Percentiles rank a stretch among this genome's conserved stretches.
These are phyloP conservation scores for Protophormia terraenovae DNA, from an alignment of 2,888 invertebrate species.

Conservation along the genomic window DNA sequence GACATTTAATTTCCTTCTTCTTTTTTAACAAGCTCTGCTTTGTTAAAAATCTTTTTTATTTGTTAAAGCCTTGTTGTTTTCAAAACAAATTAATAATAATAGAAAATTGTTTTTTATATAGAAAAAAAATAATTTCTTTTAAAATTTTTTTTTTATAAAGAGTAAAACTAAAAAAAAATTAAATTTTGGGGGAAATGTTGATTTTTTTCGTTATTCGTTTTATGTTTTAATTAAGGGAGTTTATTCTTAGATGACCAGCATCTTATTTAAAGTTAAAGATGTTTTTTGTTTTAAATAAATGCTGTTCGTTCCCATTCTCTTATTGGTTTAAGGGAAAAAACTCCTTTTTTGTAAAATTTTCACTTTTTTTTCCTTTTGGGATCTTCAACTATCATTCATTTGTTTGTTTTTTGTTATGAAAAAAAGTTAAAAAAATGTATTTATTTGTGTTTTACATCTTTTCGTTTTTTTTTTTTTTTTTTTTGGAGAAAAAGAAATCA, in stretches of 20 bases:
- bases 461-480: slow-evolving; percentile 27
- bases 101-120: slow-evolving; percentile 1
- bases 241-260: slow-evolving; percentile 57
- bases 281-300: slow-evolving; percentile 50
- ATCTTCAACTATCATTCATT: not conserved
- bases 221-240: slow-evolving; percentile 39
- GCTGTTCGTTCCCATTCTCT: slow-evolving; percentile 51
- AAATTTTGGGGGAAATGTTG: slow-evolving; percentile 57
- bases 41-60: slow-evolving; percentile 1
- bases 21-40: slow-evolving; percentile 36
- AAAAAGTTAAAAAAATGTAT: slow-evolving; percentile 29
- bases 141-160: slow-evolving; percentile 22
- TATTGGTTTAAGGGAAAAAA: slow-evolving; percentile 26
- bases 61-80: slow-evolving; percentile 24
- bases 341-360: slow-evolving; percentile 27
- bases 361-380: slow-evolving; percentile 23
- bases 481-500: slow-evolving; percentile 67
- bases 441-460: slow-evolving; percentile 43
- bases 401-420: not conserved
- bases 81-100: slow-evolving; percentile 28
- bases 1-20: slow-evolving; percentile 10
- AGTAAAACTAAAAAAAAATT: slow-evolving; percentile 13
- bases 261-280: slow-evolving; percentile 41
- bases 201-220: slow-evolving; percentile 42
- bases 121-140: slow-evolving; percentile 9